Evolutionary conservation across 2,888 invertebrate species (phyloP).

Genomic region (Ormyrus labotus): DNA sequence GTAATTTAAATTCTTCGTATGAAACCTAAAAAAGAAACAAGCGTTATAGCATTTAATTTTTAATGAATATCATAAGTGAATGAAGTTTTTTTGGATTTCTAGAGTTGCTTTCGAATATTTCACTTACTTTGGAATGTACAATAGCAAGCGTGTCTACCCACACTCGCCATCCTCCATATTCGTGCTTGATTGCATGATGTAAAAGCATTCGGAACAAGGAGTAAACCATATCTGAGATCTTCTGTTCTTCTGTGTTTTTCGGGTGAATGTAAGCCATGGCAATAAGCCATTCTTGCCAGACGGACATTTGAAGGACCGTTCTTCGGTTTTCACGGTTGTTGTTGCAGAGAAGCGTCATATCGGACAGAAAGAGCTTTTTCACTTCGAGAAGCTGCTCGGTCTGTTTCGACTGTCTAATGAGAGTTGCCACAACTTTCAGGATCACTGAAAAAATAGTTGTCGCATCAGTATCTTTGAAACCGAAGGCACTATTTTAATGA

Average conservation of each 20-base stretch:
- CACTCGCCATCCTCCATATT: slow-evolving; percentile 99
- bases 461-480: background rate
- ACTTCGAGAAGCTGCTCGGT: slow-evolving; percentile 93
- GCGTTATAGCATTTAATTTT: background rate
- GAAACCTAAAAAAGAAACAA: slow-evolving; percentile 82
- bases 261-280: slow-evolving; percentile 99
- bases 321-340: slow-evolving; percentile 97
- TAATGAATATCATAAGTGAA: background rate
- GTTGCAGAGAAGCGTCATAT: slow-evolving; percentile 98
- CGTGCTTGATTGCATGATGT: slow-evolving; percentile 99
- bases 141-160: slow-evolving; percentile 99
- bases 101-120: background rate
- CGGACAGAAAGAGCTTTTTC: slow-evolving; percentile 96
- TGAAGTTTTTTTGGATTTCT: background rate
- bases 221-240: slow-evolving; percentile 98
- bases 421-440: slow-evolving; percentile 97
- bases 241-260: slow-evolving; percentile 94
- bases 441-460: slow-evolving; percentile 84
- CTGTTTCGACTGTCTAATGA: slow-evolving; percentile 97
- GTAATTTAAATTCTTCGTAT: slow-evolving; percentile 97
- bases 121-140: slow-evolving; percentile 95
- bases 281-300: slow-evolving; percentile 99
- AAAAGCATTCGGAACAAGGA: slow-evolving; percentile 97
- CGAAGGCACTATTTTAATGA: background rate
- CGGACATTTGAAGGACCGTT: slow-evolving; percentile 99